phyloP scores from a whole-genome alignment of 1,140 invertebrate genomes.

The Vollenhovia emeryi region DNA sequence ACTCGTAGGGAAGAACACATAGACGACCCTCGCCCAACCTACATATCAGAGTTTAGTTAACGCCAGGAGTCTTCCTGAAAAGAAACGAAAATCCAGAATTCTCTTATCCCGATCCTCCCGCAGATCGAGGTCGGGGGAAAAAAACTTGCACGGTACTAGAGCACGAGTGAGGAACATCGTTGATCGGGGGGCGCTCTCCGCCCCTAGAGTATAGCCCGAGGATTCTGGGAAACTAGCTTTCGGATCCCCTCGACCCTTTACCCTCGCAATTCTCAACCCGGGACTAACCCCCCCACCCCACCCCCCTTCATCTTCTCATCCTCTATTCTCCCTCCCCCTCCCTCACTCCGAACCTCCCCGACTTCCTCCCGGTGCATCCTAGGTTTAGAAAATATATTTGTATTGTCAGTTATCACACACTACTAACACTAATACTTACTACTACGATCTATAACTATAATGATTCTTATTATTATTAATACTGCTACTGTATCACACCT shows the following conservation, averaged over 20 bases:
- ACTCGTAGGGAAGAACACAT: conserved; percentile 47
- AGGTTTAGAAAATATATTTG: conserved; percentile 58
- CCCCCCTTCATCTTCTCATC: conserved; percentile 10
- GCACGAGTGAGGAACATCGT: background rate
- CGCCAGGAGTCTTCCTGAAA: conserved; percentile 34
- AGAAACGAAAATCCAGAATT: background rate
- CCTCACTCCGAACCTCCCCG: conserved; percentile 2
- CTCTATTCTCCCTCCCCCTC: background rate
- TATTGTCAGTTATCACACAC: conserved; percentile 60
- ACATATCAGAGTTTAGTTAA: conserved; percentile 80
- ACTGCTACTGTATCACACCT: conserved; percentile 51
- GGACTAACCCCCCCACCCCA: background rate
- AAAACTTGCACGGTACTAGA: background rate
- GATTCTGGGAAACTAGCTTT: background rate
- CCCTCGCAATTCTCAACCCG: conserved; percentile 11
- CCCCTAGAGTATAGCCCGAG: background rate
- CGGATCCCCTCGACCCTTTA: conserved; percentile 25
- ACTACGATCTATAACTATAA: conserved; percentile 50
- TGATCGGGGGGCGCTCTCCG: background rate
- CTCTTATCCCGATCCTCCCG: background rate
- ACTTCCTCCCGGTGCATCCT: conserved; percentile 25
- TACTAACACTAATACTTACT: conserved; percentile 63
- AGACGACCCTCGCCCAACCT: conserved; percentile 68
- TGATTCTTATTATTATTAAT: conserved; percentile 54
- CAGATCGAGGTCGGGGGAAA: conserved; percentile 9